These are phyloP conservation scores for Netelia melanura DNA, from an alignment of 2,888 invertebrate species.

Conservation along the genomic window DNA sequence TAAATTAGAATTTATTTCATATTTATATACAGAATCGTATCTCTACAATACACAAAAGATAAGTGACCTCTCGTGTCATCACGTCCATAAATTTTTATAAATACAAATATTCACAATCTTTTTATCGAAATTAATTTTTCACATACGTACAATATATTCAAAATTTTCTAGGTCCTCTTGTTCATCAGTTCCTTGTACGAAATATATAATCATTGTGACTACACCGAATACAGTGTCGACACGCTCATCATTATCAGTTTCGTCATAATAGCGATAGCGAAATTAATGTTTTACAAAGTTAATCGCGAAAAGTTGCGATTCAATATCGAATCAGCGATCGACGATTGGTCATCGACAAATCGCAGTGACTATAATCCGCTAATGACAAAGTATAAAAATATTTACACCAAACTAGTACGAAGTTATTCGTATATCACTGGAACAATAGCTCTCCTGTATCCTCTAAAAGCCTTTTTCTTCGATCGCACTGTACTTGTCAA, in stretches of 20 bases:
- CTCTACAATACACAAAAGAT: too few relatives aligned
- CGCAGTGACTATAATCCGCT: constrained; percentile 53
- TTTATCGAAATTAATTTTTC: neutral
- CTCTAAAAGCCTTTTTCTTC: constrained; percentile 1
- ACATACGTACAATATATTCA: neutral
- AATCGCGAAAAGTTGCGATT: constrained; percentile 67
- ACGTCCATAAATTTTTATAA: neutral
- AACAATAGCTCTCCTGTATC: neutral
- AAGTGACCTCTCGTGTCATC: too few relatives aligned
- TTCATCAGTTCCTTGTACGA: constrained; percentile 62
- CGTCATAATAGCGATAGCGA: constrained; percentile 66
- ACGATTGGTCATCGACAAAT: constrained; percentile 69
- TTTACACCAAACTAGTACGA: constrained; percentile 28
- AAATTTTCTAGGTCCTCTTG: constrained; percentile 43
- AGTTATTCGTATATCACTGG: neutral
- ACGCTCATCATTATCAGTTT: constrained; percentile 67
- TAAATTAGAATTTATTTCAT: neutral
- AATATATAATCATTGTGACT: constrained; percentile 66
- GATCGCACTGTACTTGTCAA: constrained; percentile 7
- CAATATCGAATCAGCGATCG: constrained; percentile 62
- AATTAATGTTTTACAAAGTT: constrained; percentile 66
- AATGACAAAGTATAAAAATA: constrained; percentile 65
- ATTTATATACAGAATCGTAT: neutral
- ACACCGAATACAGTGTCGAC: constrained; percentile 67
- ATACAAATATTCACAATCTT: neutral